Evolutionary conservation across 2,888 invertebrate genomes (phyloP).

Genomic region (Drosophila paranaensis): DNA sequence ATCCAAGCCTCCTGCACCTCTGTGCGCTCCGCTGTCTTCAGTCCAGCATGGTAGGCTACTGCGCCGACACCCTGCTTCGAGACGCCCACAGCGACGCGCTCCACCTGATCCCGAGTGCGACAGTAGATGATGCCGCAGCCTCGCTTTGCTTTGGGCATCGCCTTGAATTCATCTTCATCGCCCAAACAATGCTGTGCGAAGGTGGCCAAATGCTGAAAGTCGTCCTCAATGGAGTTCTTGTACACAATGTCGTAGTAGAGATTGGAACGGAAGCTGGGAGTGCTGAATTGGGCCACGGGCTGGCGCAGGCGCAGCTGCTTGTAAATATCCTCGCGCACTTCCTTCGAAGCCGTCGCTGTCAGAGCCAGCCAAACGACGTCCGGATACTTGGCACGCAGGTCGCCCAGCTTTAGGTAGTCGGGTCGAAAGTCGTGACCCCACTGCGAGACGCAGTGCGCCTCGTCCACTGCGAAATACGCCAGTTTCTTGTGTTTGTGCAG

Average conservation of each 20-base stretch:
- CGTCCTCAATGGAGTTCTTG: slow-evolving; percentile 93
- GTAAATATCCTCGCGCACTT: slow-evolving; percentile 94
- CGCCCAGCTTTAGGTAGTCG: slow-evolving; percentile 95
- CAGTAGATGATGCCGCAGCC: slow-evolving; percentile 97
- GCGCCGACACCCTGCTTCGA: slow-evolving; percentile 90
- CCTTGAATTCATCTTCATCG: slow-evolving; percentile 79
- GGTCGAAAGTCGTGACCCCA: slow-evolving; percentile 99
- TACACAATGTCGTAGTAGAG: slow-evolving; percentile 97
- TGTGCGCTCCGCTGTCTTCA: slow-evolving; percentile 90
- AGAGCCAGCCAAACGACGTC: slow-evolving; percentile 94
- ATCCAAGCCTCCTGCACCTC: slow-evolving; percentile 97
- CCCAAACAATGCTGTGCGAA: slow-evolving; percentile 90
- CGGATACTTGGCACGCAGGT: slow-evolving; percentile 87
- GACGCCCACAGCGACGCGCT: slow-evolving; percentile 91
- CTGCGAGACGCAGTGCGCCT: slow-evolving; percentile 98
- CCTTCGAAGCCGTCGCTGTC: slow-evolving; percentile 95
- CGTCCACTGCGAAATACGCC: slow-evolving; percentile 97
- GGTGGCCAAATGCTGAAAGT: slow-evolving; percentile 91
- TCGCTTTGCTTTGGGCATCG: slow-evolving; percentile 78
- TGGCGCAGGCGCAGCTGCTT: slow-evolving; percentile 89
- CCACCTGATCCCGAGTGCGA: slow-evolving; percentile 95
- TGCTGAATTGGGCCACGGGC: slow-evolving; percentile 91
- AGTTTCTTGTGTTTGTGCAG: slow-evolving; percentile 91
- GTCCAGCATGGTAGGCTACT: slow-evolving; percentile 95
- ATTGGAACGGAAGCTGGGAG: slow-evolving; percentile 96